Evolutionary conservation across 2,797 vertebrate species (phyloP), one percentile per base, ranked within the genome.

Genomic region (Tenualosa ilisha): DNA sequence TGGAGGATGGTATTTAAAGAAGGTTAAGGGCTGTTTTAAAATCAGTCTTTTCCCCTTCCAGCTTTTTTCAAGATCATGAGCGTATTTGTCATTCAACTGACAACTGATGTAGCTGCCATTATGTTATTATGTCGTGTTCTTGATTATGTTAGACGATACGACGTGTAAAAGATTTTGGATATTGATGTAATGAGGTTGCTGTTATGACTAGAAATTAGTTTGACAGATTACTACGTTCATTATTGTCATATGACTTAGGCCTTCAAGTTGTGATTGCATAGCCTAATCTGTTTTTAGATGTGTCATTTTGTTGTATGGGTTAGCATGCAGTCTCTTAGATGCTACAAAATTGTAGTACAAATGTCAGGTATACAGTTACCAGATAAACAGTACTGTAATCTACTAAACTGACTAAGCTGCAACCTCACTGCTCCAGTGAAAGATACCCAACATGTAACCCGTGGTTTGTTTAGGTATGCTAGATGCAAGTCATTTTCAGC

Each of bases 1-100:
- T 79, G 72, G 72, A 79, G 72, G 72, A 79, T 79, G 72, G 72
- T 79, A 79, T 79, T 79, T 79, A 79, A 79, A 79, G 37, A 43
- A 46, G 72, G 72, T 79, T 79, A 79, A 79, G 72, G 72, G 72
- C 5, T 79, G 72, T 79, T 43, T 46, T 46, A 79, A 79, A 17
- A 79, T 22, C 65, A 40, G 12, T 11, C 31, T 15, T 40, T 37
- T 56, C 37, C 31, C 4, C 13, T 72, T 31, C 31, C 31, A 31
- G 31, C 31, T 1, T 31, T 31, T 31, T 31, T 31, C 31, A 68
- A 37, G 12, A 22, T 8, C 72, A 40, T 79, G 7, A 20, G 6
- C 37, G 6, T 46, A 79, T 22, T 43, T 79, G 15, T 43, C 6
- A 43, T 46, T 46, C 26, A 12, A 40, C 11, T 46, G 72, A 46